Evolutionary conservation across 2,888 invertebrate genomes (phyloP), one percentile per base, ranked within the genome.

Genomic region (Athalia rosae): DNA sequence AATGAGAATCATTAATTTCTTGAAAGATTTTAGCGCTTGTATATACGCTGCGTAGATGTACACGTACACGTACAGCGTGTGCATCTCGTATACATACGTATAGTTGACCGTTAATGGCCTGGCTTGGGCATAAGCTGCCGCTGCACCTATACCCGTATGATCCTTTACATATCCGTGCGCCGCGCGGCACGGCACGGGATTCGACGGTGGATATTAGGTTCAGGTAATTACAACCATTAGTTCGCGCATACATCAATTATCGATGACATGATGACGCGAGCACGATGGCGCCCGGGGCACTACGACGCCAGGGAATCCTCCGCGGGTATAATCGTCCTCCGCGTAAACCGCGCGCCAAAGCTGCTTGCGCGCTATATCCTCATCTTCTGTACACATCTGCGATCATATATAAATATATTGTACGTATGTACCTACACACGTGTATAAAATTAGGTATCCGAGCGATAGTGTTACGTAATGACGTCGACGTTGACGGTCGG

Each of bases 241-340:
- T 85, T 83, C 82, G 84, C 84, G 83, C 86, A 87, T 88, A 88
- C 88, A 88, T 88, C 88, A 88, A 88, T 88, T 88, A 88, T 87
- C 85, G 87, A 88, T 84, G 88, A 87, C 87, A 87, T 85, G 87
- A 87, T 87, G 87, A 87, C 87, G 84, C 78, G 84, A 84, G 84
- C 84, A 84, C 81, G 82, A 84, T 81, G 82, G 79, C 83, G 84
- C 86, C 80, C 81, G 81, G 83, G 85, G 85, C 84, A 84, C 83
- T 82, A 79, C 48, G 62, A 80, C 82, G 81, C 80, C 84, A 83
- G 85, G 83, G 81, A 84, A 84, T 83, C 80, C 79, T 78, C 45
- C 66, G 71, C 58, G 47, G 64, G 59, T 59, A 61, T 28, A 13
- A 28, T 28, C 28, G 28, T 28, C 28, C 28, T 28, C 28, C 28